Conservation (phyloP, 2,888 invertebrate genomes). For the Apodemia hepburni region DNA sequence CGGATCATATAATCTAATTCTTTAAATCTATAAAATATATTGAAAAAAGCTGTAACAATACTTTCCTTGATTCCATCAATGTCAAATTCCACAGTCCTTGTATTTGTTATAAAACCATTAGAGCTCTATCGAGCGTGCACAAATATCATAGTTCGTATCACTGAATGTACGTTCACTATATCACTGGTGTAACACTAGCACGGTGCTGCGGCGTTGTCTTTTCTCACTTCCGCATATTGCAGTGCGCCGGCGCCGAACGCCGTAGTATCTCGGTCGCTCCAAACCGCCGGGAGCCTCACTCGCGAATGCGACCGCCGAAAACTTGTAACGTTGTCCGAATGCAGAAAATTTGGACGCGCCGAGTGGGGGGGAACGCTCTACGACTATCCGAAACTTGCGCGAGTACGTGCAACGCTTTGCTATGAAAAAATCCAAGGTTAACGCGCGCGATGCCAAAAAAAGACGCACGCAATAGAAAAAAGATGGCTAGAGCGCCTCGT, state of each 20-base stretch:
- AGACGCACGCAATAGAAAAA: conserved; percentile 77
- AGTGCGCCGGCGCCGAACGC: conserved; percentile 53
- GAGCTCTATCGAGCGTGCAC: conserved; percentile 62
- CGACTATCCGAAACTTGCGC: conserved; percentile 75
- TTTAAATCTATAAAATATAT: not conserved
- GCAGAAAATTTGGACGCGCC: conserved; percentile 77
- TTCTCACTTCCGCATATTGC: conserved; percentile 77
- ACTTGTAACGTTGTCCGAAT: conserved; percentile 72
- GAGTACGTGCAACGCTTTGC: conserved; percentile 77
- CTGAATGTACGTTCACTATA: conserved; percentile 61
- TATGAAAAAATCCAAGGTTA: conserved; percentile 80
- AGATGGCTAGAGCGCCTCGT: conserved; percentile 70
- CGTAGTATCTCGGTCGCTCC: conserved; percentile 47
- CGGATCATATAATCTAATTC: conserved; percentile 21
- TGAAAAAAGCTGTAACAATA: conserved; percentile 47
- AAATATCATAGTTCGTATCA: conserved; percentile 72
- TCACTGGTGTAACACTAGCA: conserved; percentile 48
- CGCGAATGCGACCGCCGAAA: conserved; percentile 77
- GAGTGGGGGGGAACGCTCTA: conserved; percentile 78
- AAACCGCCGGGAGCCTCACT: conserved; percentile 69
- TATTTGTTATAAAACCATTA: conserved; percentile 64
- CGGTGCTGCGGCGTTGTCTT: conserved; percentile 44
- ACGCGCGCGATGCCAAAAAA: conserved; percentile 77
- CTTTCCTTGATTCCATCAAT: conserved; percentile 75
- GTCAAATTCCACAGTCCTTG: conserved; percentile 68